Percentiles rank a stretch among this genome's conserved stretches.
Evolutionary conservation across 2,113 vertebrate genomes (phyloP).

Genomic region (Odocoileus virginianus): DNA sequence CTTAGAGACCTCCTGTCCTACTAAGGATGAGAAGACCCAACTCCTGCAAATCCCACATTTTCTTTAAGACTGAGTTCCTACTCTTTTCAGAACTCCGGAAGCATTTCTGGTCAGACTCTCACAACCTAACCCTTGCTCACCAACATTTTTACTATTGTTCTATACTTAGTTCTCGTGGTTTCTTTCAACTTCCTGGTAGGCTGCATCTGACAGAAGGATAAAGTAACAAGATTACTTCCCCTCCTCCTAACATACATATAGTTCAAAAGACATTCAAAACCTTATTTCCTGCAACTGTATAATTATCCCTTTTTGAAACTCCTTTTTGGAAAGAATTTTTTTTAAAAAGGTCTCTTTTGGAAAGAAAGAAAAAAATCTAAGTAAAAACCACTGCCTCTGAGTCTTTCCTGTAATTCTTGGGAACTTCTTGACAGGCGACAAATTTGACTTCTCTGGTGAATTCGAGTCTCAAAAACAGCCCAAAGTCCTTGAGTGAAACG

Average conservation of each 20-base stretch:
- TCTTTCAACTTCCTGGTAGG: slow-evolving; percentile 22
- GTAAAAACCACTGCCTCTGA: neutral
- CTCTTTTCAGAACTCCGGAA: neutral
- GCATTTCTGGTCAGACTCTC: neutral
- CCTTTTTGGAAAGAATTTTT: neutral
- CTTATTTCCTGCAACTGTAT: slow-evolving; percentile 7
- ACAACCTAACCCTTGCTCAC: neutral
- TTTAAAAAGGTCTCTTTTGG: neutral
- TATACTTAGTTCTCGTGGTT: neutral
- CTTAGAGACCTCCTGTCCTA: neutral
- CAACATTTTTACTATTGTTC: neutral
- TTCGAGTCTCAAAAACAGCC: neutral
- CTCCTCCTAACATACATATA: neutral
- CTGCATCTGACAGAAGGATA: neutral
- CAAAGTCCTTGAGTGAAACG: neutral
- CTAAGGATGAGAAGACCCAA: neutral
- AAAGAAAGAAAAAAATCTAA: neutral
- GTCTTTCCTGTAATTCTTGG: neutral
- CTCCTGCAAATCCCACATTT: neutral
- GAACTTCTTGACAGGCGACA: neutral
- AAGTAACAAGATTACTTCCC: neutral
- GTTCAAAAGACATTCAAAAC: slow-evolving; percentile 17
- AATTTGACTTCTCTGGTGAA: neutral
- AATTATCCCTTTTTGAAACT: neutral
- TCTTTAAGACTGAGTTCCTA: neutral